Base-by-base conservation (phyloP, 35 echinoderm and acorn worm species). In the Patiria miniata region DNA sequence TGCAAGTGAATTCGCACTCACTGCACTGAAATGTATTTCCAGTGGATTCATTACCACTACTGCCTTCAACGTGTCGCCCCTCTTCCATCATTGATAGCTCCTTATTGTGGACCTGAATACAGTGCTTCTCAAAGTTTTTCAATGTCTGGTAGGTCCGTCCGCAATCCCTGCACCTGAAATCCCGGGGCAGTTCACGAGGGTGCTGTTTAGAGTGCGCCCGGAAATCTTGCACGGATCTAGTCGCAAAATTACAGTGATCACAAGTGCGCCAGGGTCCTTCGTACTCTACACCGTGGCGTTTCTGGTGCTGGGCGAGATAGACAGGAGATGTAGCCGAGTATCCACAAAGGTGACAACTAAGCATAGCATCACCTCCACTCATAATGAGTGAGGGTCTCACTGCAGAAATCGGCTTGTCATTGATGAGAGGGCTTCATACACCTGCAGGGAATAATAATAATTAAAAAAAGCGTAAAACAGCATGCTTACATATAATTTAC, bases 1-100 rank as follows among this genome's bases (percentile, higher is more conserved):
- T 59, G 18, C 36, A 59, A 34, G 52, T 84, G 53, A 84, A 84
- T 37, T 84, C 82, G 36, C 82, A 84, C 34, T 73, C 65, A 73
- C 65, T 73, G 34, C 65, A 73, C 65, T 73, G 65, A 73, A 73
- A 73, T 32, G 65, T 73, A 30, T 73, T 73, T 12, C 26, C 65
- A 26, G 65, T 73, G 23, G 65, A 28, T 73, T 73, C 65, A 73
- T 73, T 73, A 26, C 65, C 65, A 73, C 34, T 73, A 73, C 65
- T 73, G 14, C 65, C 34, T 73, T 23, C 65, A 32, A 23, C 14
- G 2, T 73, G 65, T 6, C 26, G 65, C 29, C 26, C 3, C 10
- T 73, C 65, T 34, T 73, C 65, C 65, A 73, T 73, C 21, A 14
- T 9, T 73, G 65, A 73, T 23, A 73, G 29, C 2, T 73, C 65